These are phyloP conservation scores for Craniophora ligustri DNA, from an alignment of 2,888 invertebrate species.

Conservation along the genomic window DNA sequence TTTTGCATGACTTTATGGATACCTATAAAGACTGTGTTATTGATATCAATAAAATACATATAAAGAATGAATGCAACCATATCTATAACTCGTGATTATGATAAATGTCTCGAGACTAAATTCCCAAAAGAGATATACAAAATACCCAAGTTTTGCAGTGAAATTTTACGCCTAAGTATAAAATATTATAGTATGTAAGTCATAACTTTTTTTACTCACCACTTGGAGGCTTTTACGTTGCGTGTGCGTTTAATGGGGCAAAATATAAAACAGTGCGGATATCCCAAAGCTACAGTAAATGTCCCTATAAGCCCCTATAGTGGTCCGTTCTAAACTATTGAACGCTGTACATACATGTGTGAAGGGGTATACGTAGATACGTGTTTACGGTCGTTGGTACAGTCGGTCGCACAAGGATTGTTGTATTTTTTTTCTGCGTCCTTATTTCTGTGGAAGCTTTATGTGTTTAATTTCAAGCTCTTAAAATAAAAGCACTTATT, in stretches of 20 bases:
- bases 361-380: slow-evolving; percentile 42
- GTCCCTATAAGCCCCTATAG: slow-evolving; percentile 50
- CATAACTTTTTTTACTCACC: slow-evolving; percentile 50
- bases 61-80: too few relatives aligned
- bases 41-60: too few relatives aligned
- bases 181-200: slow-evolving; percentile 16
- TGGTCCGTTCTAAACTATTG: slow-evolving; percentile 52
- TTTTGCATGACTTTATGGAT: too few relatives aligned
- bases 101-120: not conserved
- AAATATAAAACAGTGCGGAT: slow-evolving; percentile 48
- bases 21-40: too few relatives aligned
- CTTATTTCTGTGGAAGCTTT: too few relatives aligned
- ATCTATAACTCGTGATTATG: not conserved
- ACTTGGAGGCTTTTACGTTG: slow-evolving; percentile 26
- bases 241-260: slow-evolving; percentile 43
- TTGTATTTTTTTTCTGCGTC: not conserved
- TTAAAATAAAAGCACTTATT: too few relatives aligned
- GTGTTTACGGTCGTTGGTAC: slow-evolving; percentile 57
- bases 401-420: slow-evolving; percentile 17
- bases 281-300: slow-evolving; percentile 41
- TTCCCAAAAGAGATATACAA: not conserved
- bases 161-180: not conserved
- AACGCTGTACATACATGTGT: slow-evolving; percentile 40
- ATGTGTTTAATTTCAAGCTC: too few relatives aligned
- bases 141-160: not conserved